Evolutionary conservation across 2,797 vertebrate species (phyloP).

Genomic region (Dromococcyx pavoninus): DNA sequence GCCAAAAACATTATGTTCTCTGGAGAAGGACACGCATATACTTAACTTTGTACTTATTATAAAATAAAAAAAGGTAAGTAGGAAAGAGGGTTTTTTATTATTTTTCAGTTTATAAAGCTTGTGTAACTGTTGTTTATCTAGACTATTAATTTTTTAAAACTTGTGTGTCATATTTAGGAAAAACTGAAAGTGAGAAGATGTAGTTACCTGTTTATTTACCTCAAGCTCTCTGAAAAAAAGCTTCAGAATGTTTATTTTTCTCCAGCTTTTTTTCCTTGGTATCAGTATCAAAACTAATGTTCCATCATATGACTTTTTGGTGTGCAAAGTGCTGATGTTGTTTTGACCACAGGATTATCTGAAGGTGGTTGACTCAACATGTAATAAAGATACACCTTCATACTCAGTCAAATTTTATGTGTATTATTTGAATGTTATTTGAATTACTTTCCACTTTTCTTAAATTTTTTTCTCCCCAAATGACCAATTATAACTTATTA

Average conservation of each 20-base stretch:
- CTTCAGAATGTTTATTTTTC: background rate
- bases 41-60: background rate
- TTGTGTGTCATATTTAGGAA: background rate
- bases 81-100: background rate
- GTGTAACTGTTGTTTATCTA: background rate
- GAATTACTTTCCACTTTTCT: conserved; percentile 15
- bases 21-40: background rate
- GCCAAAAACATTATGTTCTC: background rate
- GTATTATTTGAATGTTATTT: conserved; percentile 10
- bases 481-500: background rate
- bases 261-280: background rate
- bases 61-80: background rate
- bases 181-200: background rate
- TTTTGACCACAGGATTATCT: background rate
- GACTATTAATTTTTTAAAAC: background rate
- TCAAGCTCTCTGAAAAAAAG: background rate
- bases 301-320: background rate
- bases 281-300: background rate
- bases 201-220: background rate
- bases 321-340: background rate
- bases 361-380: background rate
- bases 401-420: background rate
- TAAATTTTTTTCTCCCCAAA: background rate
- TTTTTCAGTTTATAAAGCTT: background rate
- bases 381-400: background rate